Conservation (phyloP, 2,888 invertebrate genomes). For the Meandrusa payeni region DNA sequence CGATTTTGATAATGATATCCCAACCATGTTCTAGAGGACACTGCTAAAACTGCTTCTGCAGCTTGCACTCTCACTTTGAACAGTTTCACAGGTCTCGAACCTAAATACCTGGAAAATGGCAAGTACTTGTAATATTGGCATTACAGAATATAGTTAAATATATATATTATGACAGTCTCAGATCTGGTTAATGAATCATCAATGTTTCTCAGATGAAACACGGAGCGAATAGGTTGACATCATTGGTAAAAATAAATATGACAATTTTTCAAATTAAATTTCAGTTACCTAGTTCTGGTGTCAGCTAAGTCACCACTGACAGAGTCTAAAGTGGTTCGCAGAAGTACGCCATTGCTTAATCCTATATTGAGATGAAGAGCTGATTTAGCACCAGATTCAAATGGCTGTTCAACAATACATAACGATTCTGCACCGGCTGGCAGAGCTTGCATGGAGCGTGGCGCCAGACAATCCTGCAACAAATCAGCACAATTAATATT, state of each 20-base stretch:
- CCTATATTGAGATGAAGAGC: constrained; percentile 97
- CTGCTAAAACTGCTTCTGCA: constrained; percentile 97
- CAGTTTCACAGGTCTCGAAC: constrained; percentile 96
- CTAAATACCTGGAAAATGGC: constrained; percentile 85
- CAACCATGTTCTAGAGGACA: constrained; percentile 98
- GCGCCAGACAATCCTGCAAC: constrained; percentile 92
- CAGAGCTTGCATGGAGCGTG: constrained; percentile 97
- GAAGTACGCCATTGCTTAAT: constrained; percentile 95
- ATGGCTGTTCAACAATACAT: constrained; percentile 94
- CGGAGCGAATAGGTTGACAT: constrained; percentile 75
- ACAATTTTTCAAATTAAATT: neutral
- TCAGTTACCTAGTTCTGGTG: constrained; percentile 90
- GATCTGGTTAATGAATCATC: constrained; percentile 78
- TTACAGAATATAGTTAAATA: neutral
- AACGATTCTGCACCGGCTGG: constrained; percentile 98
- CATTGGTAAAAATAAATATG: constrained; percentile 41
- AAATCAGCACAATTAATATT: constrained; percentile 1
- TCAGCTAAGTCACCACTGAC: constrained; percentile 98
- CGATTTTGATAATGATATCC: constrained; percentile 99
- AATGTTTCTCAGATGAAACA: constrained; percentile 82
- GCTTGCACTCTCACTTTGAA: constrained; percentile 98
- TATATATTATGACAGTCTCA: constrained; percentile 42
- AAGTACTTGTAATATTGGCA: constrained; percentile 2
- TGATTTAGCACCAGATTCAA: constrained; percentile 84
- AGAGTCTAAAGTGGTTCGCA: constrained; percentile 96